Percentiles rank a stretch among this genome's conserved stretches.
Conservation (phyloP, 2,888 invertebrate species). For the Plutella xylostella region DNA sequence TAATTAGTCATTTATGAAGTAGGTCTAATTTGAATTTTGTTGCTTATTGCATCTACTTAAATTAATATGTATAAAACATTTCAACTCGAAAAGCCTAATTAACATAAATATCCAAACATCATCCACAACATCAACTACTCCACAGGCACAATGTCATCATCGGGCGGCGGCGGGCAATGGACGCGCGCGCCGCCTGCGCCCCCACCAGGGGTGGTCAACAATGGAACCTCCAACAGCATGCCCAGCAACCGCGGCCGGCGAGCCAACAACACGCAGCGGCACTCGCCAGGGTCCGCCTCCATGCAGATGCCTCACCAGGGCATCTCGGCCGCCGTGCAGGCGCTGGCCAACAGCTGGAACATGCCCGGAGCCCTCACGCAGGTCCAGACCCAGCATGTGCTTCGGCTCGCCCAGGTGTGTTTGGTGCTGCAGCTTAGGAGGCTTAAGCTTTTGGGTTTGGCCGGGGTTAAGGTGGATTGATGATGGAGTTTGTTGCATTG, state of each 20-base stretch:
- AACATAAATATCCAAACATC: background rate
- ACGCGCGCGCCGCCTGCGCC: conserved; percentile 82
- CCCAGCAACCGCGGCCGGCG: conserved; percentile 43
- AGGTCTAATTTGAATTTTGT: too few relatives aligned
- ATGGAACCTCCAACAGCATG: conserved; percentile 28
- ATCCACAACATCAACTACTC: too few relatives aligned
- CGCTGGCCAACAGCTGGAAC: conserved; percentile 53
- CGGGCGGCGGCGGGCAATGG: conserved; percentile 76
- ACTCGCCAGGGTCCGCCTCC: conserved; percentile 33
- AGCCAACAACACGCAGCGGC: conserved; percentile 36
- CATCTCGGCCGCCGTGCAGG: conserved; percentile 53
- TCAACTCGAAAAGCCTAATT: background rate
- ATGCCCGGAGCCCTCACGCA: conserved; percentile 49
- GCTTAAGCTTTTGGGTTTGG: background rate
- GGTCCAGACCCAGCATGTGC: conserved; percentile 53
- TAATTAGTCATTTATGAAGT: too few relatives aligned
- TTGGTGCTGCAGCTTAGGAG: background rate
- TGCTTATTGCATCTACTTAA: too few relatives aligned
- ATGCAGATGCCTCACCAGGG: conserved; percentile 56
- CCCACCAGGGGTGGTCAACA: conserved; percentile 54
- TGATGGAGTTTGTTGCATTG: background rate
- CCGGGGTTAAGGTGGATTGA: background rate
- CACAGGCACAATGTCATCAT: conserved; percentile 40
- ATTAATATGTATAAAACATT: too few relatives aligned
- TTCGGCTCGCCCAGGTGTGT: conserved; percentile 58